Conservation (phyloP, 2,888 invertebrate genomes). For the Drosophila greeni region DNA sequence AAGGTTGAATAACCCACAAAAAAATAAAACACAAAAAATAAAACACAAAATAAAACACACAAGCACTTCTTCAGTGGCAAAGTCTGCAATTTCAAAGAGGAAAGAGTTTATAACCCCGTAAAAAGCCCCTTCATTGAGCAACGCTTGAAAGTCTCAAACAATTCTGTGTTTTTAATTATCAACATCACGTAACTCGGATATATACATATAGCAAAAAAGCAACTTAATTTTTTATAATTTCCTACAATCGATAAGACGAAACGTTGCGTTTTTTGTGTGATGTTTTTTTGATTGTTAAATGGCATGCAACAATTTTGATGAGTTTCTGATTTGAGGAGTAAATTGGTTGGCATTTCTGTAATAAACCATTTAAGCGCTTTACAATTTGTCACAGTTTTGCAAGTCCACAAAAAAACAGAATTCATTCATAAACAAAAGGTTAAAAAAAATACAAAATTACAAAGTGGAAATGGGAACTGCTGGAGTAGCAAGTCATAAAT, state of each 20-base stretch:
- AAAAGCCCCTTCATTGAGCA: conserved; percentile 6
- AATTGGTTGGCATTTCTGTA: conserved; percentile 53
- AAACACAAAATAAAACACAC: background rate
- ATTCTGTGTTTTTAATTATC: conserved; percentile 58
- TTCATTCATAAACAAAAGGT: conserved; percentile 15
- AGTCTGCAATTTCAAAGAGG: background rate
- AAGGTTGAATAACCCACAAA: conserved; percentile 38
- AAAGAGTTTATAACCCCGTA: background rate
- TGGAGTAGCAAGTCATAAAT: conserved; percentile 2
- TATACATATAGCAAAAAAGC: conserved; percentile 14
- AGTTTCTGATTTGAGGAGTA: conserved; percentile 41
- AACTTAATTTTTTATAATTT: conserved; percentile 39
- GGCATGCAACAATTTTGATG: conserved; percentile 39
- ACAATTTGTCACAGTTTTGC: conserved; percentile 55
- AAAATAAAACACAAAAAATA: background rate
- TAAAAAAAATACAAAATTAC: background rate
- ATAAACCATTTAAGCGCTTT: conserved; percentile 48
- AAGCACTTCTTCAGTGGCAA: conserved; percentile 3
- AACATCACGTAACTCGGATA: conserved; percentile 51
- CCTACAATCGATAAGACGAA: conserved; percentile 30
- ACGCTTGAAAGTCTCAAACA: conserved; percentile 8
- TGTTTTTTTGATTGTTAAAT: conserved; percentile 18
- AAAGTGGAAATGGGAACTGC: background rate
- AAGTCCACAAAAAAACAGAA: conserved; percentile 23
- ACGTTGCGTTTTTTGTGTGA: conserved; percentile 23